phyloP scores from a whole-genome alignment of 1,140 invertebrate species.

The Bombus huntii region DNA sequence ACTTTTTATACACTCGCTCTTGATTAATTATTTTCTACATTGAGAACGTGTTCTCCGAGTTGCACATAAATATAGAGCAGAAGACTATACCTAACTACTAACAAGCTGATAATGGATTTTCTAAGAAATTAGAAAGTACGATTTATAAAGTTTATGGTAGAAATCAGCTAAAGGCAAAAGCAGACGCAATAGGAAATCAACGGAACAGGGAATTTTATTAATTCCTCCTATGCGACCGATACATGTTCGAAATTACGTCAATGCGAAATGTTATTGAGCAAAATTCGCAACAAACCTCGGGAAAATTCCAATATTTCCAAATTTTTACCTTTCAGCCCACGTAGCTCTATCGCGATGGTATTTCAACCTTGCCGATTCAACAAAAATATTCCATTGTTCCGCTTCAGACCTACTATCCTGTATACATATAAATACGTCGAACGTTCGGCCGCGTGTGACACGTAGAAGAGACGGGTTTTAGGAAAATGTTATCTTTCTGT shows the following conservation, averaged over 20 bases:
- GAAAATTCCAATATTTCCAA: background rate
- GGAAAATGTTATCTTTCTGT: conserved; percentile 47
- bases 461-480: conserved; percentile 1
- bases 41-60: background rate
- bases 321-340: background rate
- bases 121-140: background rate
- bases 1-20: background rate
- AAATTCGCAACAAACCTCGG: background rate
- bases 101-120: background rate
- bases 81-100: background rate
- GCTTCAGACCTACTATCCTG: background rate
- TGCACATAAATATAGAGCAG: background rate
- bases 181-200: background rate
- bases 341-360: background rate
- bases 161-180: background rate
- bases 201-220: background rate
- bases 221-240: background rate
- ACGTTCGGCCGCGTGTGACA: background rate
- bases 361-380: background rate
- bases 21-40: background rate
- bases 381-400: background rate
- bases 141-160: background rate
- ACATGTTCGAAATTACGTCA: background rate
- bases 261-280: too few species aligned
- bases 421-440: conserved; percentile 18